Percentiles rank a stretch among this genome's conserved stretches.
phyloP scores from a whole-genome alignment of 2,888 invertebrate genomes.

The Meandrusa payeni region DNA sequence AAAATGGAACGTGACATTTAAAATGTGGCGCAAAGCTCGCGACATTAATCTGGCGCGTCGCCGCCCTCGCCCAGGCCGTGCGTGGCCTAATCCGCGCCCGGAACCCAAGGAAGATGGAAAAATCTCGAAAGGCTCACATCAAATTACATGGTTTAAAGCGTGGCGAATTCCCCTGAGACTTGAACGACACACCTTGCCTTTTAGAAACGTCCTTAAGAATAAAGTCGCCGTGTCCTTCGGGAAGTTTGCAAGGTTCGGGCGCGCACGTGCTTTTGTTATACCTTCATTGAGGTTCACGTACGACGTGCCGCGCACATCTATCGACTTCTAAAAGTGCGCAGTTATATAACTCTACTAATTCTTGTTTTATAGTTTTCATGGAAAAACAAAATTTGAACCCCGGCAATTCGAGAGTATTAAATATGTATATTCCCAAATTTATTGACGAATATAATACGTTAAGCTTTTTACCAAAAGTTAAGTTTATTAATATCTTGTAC shows the following conservation, averaged over 20 bases:
- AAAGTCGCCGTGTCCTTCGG: slow-evolving; percentile 71
- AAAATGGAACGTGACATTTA: slow-evolving; percentile 77
- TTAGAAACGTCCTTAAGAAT: slow-evolving; percentile 69
- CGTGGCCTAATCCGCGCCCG: slow-evolving; percentile 74
- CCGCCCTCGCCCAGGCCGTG: slow-evolving; percentile 66
- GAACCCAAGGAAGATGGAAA: slow-evolving; percentile 72
- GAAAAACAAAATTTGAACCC: slow-evolving; percentile 41
- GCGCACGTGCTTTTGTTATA: slow-evolving; percentile 77
- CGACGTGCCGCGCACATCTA: slow-evolving; percentile 72
- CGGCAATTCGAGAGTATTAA: slow-evolving; percentile 21
- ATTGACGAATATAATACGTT: too few species aligned
- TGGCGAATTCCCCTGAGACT: slow-evolving; percentile 67
- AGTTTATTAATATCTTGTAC: too few species aligned
- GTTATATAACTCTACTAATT: slow-evolving; percentile 58
- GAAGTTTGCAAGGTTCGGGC: slow-evolving; percentile 70
- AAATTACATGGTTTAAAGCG: slow-evolving; percentile 79
- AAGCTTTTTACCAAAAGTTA: too few species aligned
- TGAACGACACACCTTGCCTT: slow-evolving; percentile 75
- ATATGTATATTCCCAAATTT: neutral
- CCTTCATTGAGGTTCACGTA: slow-evolving; percentile 72
- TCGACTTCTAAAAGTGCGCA: slow-evolving; percentile 62
- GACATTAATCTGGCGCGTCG: slow-evolving; percentile 76
- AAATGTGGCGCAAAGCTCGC: slow-evolving; percentile 75
- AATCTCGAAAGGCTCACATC: slow-evolving; percentile 77
- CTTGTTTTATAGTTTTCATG: slow-evolving; percentile 55